Conservation (phyloP, 2,888 invertebrate species). For the Mesoligia furuncula region DNA sequence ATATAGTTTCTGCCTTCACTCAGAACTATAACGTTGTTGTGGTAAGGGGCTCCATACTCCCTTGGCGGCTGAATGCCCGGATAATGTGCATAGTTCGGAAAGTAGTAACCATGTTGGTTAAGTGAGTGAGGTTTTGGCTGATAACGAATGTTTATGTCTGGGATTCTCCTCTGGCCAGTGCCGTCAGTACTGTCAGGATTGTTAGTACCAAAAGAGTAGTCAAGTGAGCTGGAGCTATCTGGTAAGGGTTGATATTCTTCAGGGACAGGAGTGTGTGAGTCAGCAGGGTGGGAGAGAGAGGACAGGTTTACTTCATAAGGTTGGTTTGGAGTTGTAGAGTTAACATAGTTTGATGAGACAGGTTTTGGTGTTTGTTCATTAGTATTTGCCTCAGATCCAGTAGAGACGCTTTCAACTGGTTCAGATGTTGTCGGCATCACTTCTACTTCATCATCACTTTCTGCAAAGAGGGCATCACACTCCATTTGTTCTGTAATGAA, state of each 20-base stretch:
- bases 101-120: slow-evolving; percentile 78
- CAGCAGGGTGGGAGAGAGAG: slow-evolving; percentile 77
- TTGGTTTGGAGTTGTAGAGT: slow-evolving; percentile 81
- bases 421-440: slow-evolving; percentile 76
- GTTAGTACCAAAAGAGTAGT: slow-evolving; percentile 75
- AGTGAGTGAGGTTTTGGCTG: slow-evolving; percentile 81
- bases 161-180: slow-evolving; percentile 71
- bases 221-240: slow-evolving; percentile 85
- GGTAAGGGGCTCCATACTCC: slow-evolving; percentile 78
- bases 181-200: slow-evolving; percentile 74
- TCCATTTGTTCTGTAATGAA: slow-evolving; percentile 91
- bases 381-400: slow-evolving; percentile 57
- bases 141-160: slow-evolving; percentile 83
- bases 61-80: slow-evolving; percentile 71
- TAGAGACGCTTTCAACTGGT: slow-evolving; percentile 69
- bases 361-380: slow-evolving; percentile 75
- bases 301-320: slow-evolving; percentile 79
- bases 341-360: slow-evolving; percentile 82
- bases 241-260: slow-evolving; percentile 88
- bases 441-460: slow-evolving; percentile 91
- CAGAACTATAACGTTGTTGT: slow-evolving; percentile 78
- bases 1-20: slow-evolving; percentile 78
- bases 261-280: slow-evolving; percentile 85
- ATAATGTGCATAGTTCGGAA: slow-evolving; percentile 77
- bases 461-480: slow-evolving; percentile 92